Base-by-base conservation (phyloP, 1,140 invertebrate genomes). In the Drosophila aff. region DNA sequence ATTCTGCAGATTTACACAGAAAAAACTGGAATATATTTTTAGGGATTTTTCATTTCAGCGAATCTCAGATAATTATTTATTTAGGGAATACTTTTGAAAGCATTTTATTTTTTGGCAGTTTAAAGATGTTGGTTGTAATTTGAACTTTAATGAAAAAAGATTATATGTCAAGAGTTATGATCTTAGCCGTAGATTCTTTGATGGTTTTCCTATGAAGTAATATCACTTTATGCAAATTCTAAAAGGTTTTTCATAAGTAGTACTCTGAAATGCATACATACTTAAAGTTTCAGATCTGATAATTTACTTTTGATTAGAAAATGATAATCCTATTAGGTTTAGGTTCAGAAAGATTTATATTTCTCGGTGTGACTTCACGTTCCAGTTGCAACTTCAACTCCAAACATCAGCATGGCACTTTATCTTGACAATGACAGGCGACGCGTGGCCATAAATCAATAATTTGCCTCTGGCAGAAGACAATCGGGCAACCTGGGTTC, bases 361-460 rank as follows among this genome's bases (percentile, higher is more conserved):
- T 65, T 36, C 23, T 6, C 57, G 15, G 63, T 65, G 63, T 31
- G 62, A 13, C 18, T 46, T 21, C 76, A 67, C 46, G 38, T 55
- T 63, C 50, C 46, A 57, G 78, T 61, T 47, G 67, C 64, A 65
- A 67, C 79, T 55, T 55, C 74, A 67, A 41, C 41, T 76, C 18
- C 38, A 31, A 36, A 31, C 55, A 72, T 41, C 40, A 41, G 49
- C 16, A 18, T 73, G 55, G 53, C 63, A 66, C 63, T 66, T 66
- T 79, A 80, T 84, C 81, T 82, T 76, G 80, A 82, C 69, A 82
- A 65, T 76, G 81, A 82, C 81, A 65, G 74, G 63, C 71, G 79
- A 79, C 81, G 81, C 76, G 81, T 83, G 77, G 61, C 66, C 81
- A 83, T 83, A 83, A 83, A 83, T 83, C 81, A 83, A 83, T 83